A percentile compares a stretch with the other conserved stretches of the same genome.
These are phyloP conservation scores for Anthonomus grandis DNA, from an alignment of 1,140 invertebrate species.

Conservation along the genomic window DNA sequence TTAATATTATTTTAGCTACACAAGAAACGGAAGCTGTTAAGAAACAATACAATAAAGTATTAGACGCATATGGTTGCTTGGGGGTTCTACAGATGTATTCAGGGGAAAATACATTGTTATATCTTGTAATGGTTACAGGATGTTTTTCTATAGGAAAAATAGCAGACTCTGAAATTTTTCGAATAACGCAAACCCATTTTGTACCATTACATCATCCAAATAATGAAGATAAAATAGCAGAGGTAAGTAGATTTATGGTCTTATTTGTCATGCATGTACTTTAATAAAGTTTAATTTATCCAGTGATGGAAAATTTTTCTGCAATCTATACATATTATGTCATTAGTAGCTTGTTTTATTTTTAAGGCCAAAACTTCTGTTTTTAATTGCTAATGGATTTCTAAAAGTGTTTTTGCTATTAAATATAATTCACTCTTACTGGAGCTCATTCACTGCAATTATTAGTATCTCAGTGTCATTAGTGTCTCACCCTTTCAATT, in stretches of 20 bases:
- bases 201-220: slow-evolving; percentile 80
- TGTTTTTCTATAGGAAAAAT: slow-evolving; percentile 95
- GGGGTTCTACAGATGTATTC: slow-evolving; percentile 85
- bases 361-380: too few species aligned
- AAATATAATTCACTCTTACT: too few species aligned
- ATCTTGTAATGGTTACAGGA: slow-evolving; percentile 89
- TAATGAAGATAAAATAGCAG: slow-evolving; percentile 73
- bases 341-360: too few species aligned
- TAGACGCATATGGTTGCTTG: slow-evolving; percentile 91
- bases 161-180: slow-evolving; percentile 87
- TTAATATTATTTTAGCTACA: slow-evolving; percentile 52
- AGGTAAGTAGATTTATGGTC: too few species aligned
- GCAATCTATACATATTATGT: too few species aligned
- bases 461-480: too few species aligned
- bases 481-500: too few species aligned
- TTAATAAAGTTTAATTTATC: not conserved
- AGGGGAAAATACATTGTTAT: slow-evolving; percentile 78
- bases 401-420: too few species aligned
- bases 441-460: too few species aligned
- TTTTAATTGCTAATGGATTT: too few species aligned
- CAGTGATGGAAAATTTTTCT: not conserved
- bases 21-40: slow-evolving; percentile 86
- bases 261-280: too few species aligned
- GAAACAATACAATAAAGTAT: slow-evolving; percentile 81
- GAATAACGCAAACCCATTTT: slow-evolving; percentile 88